phyloP scores from a whole-genome alignment of 2,888 invertebrate genomes.

The Nomada lathburiana region DNA sequence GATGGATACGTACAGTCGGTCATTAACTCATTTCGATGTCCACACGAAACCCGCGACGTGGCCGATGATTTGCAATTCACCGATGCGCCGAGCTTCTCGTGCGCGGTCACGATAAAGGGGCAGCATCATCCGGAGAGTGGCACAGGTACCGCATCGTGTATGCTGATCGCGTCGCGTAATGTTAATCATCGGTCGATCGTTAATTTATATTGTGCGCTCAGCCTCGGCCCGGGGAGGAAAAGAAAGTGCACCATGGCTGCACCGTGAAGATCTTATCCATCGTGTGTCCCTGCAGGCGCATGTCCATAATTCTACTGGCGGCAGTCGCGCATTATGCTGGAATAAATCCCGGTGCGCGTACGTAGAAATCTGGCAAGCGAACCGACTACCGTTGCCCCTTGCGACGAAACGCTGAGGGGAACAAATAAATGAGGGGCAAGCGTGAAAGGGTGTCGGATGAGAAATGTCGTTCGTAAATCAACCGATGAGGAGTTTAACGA shows the following conservation, averaged over 20 bases:
- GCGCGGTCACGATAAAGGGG: slow-evolving; percentile 23
- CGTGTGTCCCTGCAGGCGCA: slow-evolving; percentile 46
- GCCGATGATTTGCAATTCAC: slow-evolving; percentile 49
- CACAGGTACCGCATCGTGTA: slow-evolving; percentile 31
- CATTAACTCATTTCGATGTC: slow-evolving; percentile 43
- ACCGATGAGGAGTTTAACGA: slow-evolving; percentile 41
- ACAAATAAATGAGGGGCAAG: neutral
- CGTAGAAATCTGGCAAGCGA: slow-evolving; percentile 45
- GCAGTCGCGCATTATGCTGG: slow-evolving; percentile 48
- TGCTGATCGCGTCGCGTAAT: slow-evolving; percentile 58
- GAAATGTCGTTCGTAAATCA: slow-evolving; percentile 56
- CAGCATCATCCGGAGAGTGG: neutral
- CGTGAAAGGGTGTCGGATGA: slow-evolving; percentile 19
- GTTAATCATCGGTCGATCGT: slow-evolving; percentile 60
- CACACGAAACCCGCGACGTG: slow-evolving; percentile 2
- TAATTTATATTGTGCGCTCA: slow-evolving; percentile 50
- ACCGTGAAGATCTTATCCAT: slow-evolving; percentile 56
- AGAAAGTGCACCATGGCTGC: slow-evolving; percentile 37
- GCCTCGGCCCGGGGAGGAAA: slow-evolving; percentile 23
- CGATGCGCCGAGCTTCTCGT: slow-evolving; percentile 27
- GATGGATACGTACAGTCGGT: neutral
- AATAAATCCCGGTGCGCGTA: slow-evolving; percentile 45
- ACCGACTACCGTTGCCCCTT: slow-evolving; percentile 38
- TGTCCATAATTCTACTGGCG: slow-evolving; percentile 50
- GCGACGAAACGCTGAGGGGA: neutral